These are phyloP conservation scores for Mizuhopecten yessoensis DNA, from an alignment of 1,140 invertebrate genomes.

Conservation along the genomic window DNA sequence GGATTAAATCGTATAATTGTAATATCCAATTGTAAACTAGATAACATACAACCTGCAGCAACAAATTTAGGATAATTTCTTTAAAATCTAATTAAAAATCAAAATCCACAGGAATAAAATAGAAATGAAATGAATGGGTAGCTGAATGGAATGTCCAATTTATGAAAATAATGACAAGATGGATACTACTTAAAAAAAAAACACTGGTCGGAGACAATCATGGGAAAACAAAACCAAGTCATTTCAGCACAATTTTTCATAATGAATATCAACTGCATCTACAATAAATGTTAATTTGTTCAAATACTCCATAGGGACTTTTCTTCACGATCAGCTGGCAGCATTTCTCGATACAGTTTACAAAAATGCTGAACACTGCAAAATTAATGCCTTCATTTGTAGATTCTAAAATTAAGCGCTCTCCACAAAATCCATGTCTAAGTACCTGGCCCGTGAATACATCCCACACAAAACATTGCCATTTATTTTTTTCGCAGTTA, in stretches of 20 bases:
- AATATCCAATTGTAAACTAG: not conserved
- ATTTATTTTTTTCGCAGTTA: not conserved
- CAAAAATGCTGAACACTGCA: not conserved
- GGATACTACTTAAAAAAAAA: not conserved
- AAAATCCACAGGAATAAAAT: not conserved
- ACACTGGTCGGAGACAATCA: not conserved
- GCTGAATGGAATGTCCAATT: slow-evolving; percentile 26
- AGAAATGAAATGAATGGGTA: not conserved
- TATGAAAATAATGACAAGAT: not conserved
- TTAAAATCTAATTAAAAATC: not conserved
- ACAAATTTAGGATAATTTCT: not conserved
- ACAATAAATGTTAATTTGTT: not conserved
- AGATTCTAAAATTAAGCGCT: not conserved
- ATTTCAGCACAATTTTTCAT: slow-evolving; percentile 8
- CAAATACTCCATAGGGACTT: slow-evolving; percentile 16
- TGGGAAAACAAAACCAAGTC: not conserved
- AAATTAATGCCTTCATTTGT: not conserved
- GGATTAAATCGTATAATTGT: no score
- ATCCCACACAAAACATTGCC: not conserved
- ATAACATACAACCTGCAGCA: not conserved
- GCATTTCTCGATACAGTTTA: not conserved
- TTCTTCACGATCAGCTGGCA: not conserved
- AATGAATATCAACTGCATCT: slow-evolving; percentile 16
- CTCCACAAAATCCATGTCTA: not conserved
- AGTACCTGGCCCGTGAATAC: not conserved